Evolutionary conservation across 2,113 vertebrate species (phyloP).

Genomic region (Azemiops feae): DNA sequence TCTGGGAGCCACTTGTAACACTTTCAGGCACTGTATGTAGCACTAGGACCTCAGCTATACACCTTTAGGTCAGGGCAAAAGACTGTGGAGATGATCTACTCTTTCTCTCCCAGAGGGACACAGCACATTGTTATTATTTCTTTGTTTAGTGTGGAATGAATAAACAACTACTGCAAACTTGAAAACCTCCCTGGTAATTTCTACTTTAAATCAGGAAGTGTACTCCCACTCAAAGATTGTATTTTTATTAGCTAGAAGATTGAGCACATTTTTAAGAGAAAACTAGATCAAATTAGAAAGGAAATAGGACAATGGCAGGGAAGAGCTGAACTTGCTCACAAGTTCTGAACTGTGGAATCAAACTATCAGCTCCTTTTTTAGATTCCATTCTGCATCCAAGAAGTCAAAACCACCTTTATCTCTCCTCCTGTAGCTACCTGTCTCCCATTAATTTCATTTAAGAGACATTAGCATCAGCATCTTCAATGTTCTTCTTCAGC

Average conservation of each 20-base stretch:
- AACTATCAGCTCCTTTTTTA: neutral
- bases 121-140: neutral
- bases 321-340: neutral
- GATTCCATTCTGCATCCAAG: neutral
- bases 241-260: neutral
- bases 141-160: neutral
- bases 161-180: neutral
- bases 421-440: neutral
- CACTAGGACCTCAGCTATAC: neutral
- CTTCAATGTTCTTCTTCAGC: neutral
- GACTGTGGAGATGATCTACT: neutral
- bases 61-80: neutral
- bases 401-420: neutral
- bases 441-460: neutral
- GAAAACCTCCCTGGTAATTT: neutral
- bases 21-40: neutral
- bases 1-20: neutral
- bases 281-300: neutral
- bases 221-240: neutral
- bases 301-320: neutral
- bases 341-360: neutral
- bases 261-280: neutral
- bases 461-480: neutral
- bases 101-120: neutral
- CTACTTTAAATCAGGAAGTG: neutral